Evolutionary conservation across 2,113 vertebrate species (phyloP).

Genomic region (Pluvianellus socialis): DNA sequence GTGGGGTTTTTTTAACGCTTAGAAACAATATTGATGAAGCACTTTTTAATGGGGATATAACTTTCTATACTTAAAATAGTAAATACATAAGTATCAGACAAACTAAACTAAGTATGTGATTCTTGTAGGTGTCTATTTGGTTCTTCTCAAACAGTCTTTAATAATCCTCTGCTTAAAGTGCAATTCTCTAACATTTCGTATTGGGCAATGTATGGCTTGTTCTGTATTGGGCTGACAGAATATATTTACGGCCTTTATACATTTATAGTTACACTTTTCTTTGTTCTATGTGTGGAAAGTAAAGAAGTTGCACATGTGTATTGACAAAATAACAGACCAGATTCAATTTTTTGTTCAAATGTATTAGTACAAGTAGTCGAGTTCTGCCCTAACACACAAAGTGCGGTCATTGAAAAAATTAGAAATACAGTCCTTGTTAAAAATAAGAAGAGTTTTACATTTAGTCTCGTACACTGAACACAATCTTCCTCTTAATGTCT

Average conservation of each 20-base stretch:
- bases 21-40: background rate
- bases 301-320: background rate
- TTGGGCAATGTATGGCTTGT: background rate
- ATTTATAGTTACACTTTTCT: background rate
- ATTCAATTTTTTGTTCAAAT: background rate
- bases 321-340: background rate
- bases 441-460: conserved; percentile 32
- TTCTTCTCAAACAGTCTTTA: background rate
- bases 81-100: background rate
- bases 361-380: background rate
- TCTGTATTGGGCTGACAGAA: background rate
- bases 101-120: background rate
- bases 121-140: background rate
- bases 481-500: conserved; percentile 28
- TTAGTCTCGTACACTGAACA: conserved; percentile 38
- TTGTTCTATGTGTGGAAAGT: background rate
- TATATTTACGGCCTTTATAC: background rate
- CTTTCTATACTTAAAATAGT: background rate
- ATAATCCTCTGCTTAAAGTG: background rate
- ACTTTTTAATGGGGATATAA: background rate
- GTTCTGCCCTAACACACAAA: background rate
- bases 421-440: background rate
- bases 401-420: conserved; percentile 15
- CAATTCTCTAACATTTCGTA: background rate
- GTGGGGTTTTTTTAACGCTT: background rate